Evolutionary conservation across 2,113 vertebrate genomes (phyloP).

Genomic region (Forbesichthys agassizii): DNA sequence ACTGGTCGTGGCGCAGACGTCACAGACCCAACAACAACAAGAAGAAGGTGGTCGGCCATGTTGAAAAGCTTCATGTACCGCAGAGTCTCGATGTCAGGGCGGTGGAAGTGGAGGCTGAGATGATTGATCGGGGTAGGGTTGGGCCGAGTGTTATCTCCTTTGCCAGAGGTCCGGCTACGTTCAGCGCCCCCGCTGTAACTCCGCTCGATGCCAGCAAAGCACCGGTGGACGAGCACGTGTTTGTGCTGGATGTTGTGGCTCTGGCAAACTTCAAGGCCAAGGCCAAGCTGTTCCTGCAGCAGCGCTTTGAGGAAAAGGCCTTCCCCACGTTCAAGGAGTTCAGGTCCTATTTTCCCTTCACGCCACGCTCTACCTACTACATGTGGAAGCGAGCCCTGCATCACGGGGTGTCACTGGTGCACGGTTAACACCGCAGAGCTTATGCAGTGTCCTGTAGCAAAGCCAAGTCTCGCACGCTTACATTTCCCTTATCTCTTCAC

Average conservation of each 20-base stretch:
- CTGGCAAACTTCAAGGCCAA: constrained; percentile 93
- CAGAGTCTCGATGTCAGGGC: neutral
- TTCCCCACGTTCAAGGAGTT: constrained; percentile 97
- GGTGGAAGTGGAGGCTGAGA: constrained; percentile 8
- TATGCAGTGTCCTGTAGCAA: neutral
- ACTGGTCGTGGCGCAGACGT: constrained; percentile 86
- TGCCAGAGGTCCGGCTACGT: constrained; percentile 23
- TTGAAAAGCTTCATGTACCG: constrained; percentile 16
- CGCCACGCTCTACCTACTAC: constrained; percentile 94
- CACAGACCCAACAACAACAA: constrained; percentile 35
- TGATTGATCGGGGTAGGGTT: neutral
- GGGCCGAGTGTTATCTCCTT: constrained; percentile 22
- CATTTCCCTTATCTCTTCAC: neutral
- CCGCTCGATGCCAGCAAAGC: constrained; percentile 34
- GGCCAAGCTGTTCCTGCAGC: constrained; percentile 94
- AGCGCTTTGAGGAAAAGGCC: constrained; percentile 89
- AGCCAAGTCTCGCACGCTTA: neutral
- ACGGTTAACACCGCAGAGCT: constrained; percentile 69
- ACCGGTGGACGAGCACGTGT: constrained; percentile 72
- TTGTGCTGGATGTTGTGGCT: constrained; percentile 87
- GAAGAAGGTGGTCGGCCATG: constrained; percentile 19
- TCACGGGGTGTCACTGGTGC: constrained; percentile 88
- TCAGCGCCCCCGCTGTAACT: neutral
- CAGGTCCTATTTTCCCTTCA: constrained; percentile 88
- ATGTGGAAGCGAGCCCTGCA: constrained; percentile 97